Conservation (phyloP, 2,113 vertebrate species). For the Thinocorus orbignyianus region DNA sequence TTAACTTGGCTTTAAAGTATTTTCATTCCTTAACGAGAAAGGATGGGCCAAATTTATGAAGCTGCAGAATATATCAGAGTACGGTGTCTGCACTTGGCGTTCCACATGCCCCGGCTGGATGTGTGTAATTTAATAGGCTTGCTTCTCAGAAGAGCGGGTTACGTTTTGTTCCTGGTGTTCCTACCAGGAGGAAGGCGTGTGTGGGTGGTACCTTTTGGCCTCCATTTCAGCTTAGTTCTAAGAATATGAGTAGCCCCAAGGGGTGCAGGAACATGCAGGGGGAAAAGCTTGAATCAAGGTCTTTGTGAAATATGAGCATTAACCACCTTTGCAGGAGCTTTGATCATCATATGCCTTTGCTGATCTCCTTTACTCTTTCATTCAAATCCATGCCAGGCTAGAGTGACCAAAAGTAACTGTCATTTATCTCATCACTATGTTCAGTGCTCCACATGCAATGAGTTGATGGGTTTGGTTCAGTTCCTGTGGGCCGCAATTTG, state of each 20-base stretch:
- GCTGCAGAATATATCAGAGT: background rate
- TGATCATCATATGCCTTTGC: background rate
- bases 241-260: background rate
- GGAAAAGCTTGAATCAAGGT: background rate
- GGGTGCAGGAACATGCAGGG: background rate
- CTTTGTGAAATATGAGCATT: background rate
- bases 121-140: background rate
- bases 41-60: background rate
- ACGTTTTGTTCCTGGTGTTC: background rate
- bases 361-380: background rate
- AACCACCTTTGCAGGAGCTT: background rate
- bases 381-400: background rate
- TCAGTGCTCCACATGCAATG: background rate
- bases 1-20: conserved; percentile 13
- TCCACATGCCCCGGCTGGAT: background rate
- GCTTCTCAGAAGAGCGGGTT: background rate
- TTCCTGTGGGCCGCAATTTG: background rate
- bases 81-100: background rate
- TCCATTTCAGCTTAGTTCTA: background rate
- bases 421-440: background rate
- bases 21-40: conserved; percentile 46
- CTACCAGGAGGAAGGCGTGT: background rate
- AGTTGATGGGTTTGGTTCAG: background rate
- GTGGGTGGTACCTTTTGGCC: background rate
- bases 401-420: background rate